Base-by-base conservation (phyloP, 30 jellyfish, hydroid and myxozoan species). In the Mastigias papua region DNA sequence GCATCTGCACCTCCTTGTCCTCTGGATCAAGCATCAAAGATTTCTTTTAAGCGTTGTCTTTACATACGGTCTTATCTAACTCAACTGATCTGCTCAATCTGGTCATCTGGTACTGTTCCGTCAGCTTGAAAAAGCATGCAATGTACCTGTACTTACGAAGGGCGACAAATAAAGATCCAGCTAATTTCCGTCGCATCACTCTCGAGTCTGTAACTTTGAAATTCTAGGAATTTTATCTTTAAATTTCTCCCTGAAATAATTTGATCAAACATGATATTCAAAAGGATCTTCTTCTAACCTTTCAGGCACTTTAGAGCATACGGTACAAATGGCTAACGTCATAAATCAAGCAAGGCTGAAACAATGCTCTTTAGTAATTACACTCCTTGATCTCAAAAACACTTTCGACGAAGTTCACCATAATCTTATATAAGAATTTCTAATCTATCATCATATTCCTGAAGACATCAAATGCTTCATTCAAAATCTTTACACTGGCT, bases 81-180 rank as follows among this genome's bases (percentile, higher is more conserved):
- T 48, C 34, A 28, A 34, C 20, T 70, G 28, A 70, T 70, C 10
- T 26, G 16, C 11, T 9, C 11, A n/a, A n/a, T n/a, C n/a, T n/a
- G n/a, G n/a, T n/a, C n/a, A n/a, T n/a, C n/a, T n/a, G n/a, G n/a
- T n/a, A n/a, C n/a, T n/a, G n/a, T n/a, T n/a, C n/a, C n/a, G n/a
- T n/a, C n/a, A n/a, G n/a, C n/a, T n/a, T n/a, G 30, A 78, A 57
- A 54, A 27, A 50, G 89, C 85, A 10, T 78, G 83, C 84, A 78
- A 87, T 21, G 34, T 78, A 23, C 86, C 54, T 19, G 61, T 51
- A 11, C 84, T 50, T 37, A 74, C 33, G 35, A 74, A 31, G 33
- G 77, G 77, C 29, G 48, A 26, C 37, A 31, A 26, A 16, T n/a
- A 37, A 13, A 15, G 77, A 34, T 11, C 86, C 76, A 11, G 86